Evolutionary conservation across 2,113 vertebrate species (phyloP).

Genomic region (Pycnonotus jocosus): DNA sequence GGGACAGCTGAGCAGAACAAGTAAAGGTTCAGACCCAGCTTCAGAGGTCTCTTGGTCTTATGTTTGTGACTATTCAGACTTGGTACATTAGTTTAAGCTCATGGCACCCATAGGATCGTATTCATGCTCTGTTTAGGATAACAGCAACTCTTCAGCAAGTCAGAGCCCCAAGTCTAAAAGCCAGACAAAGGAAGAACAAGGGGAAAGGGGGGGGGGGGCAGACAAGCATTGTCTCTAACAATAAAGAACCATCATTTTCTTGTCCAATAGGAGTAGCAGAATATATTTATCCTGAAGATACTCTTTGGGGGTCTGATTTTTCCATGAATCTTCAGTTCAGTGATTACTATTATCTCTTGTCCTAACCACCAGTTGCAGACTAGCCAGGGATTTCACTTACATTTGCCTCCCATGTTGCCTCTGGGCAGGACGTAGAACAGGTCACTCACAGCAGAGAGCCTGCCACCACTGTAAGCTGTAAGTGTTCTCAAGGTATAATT

Average conservation of each 20-base stretch:
- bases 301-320: background rate
- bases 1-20: background rate
- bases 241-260: background rate
- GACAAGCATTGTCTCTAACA: background rate
- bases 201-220: fast-evolving
- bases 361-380: background rate
- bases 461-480: background rate
- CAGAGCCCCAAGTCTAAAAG: background rate
- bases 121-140: background rate
- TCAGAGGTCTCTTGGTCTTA: background rate
- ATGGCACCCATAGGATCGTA: background rate
- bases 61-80: background rate
- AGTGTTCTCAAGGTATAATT: background rate
- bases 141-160: background rate
- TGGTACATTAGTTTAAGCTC: background rate
- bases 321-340: background rate
- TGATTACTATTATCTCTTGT: background rate
- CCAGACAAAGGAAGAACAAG: background rate
- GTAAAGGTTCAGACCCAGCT: background rate
- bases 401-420: background rate
- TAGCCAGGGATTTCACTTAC: background rate
- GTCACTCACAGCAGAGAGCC: background rate
- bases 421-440: background rate
- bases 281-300: background rate
- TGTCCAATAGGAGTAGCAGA: background rate